Evolutionary conservation across 2,888 invertebrate genomes (phyloP), one percentile per base, ranked within the genome.

Genomic region (Minunthozetes semirufus): DNA sequence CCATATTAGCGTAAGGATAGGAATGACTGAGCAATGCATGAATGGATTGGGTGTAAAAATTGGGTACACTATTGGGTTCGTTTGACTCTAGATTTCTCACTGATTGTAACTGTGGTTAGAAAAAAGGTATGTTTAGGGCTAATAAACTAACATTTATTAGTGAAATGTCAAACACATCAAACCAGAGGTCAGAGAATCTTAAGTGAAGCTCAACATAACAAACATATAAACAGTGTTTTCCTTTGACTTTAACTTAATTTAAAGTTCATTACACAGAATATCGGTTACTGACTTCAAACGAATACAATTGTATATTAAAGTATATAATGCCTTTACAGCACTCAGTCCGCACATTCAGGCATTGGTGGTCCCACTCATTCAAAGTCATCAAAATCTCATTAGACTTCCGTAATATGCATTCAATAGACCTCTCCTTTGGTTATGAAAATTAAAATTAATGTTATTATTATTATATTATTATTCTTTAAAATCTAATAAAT

Each of bases 311-410:
- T n/a, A 50, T n/a, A 50, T n/a, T 19, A 50, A 50, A 6, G n/a
- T n/a, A 42, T 42, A 42, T 42, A 13, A 6, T 6, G 6, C 8
- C 6, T 19, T n/a, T n/a, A n/a, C 50, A 50, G n/a, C 50, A 19
- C 5, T 19, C 19, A 19, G n/a, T 19, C 61, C 25, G 27, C 61
- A 19, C 61, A 27, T 22, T 61, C 61, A 61, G 25, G 29, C 27
- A 61, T 11, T n/a, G 66, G 38, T 66, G 42, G 38, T 66, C 66
- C 42, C 13, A 66, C 42, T 42, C 66, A 66, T 66, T 66, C 66
- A 42, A 66, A 66, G 66, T 66, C 66, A 66, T 66, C 42, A 66
- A 66, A 66, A 66, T 42, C 42, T 66, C 66, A 66, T 66, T 66
- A 66, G 66, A 66, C 66, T 66, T 66, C 66, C 66, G 66, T 66